These are phyloP conservation scores for Colletes gigas DNA, from an alignment of 1,140 invertebrate genomes.

Conservation along the genomic window DNA sequence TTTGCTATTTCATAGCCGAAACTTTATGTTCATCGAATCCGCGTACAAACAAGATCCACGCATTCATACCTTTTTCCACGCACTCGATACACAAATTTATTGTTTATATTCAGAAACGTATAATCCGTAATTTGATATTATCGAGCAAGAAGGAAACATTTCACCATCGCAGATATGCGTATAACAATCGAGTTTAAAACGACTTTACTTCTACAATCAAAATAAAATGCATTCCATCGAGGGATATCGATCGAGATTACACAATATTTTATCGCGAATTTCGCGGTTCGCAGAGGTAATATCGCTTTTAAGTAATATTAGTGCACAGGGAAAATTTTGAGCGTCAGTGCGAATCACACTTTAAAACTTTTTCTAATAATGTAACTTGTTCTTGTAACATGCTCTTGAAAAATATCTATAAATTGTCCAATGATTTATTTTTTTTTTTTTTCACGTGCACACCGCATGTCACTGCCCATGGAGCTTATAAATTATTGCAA, in stretches of 20 bases:
- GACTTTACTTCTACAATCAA: constrained; percentile 43
- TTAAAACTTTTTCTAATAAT: constrained; percentile 45
- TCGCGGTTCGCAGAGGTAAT: constrained; percentile 49
- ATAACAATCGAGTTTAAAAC: constrained; percentile 59
- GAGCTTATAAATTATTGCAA: constrained; percentile 59
- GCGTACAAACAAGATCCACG: constrained; percentile 30
- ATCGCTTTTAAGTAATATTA: constrained; percentile 57
- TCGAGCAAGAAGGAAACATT: constrained; percentile 65
- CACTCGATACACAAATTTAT: constrained; percentile 43
- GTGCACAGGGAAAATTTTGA: constrained; percentile 59
- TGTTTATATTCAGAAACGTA: constrained; percentile 49
- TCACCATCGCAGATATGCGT: constrained; percentile 61
- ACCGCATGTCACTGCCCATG: constrained; percentile 60
- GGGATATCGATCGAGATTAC: constrained; percentile 37
- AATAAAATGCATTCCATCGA: constrained; percentile 48
- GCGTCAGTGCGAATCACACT: constrained; percentile 54
- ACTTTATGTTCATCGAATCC: constrained; percentile 43
- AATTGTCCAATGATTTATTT: constrained; percentile 54
- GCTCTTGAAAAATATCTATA: constrained; percentile 58
- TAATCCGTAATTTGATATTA: constrained; percentile 55
- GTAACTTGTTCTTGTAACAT: constrained; percentile 49
- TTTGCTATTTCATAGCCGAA: constrained; percentile 68
- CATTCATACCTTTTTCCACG: constrained; percentile 16
- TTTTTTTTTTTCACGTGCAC: constrained; percentile 52
- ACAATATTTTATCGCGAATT: constrained; percentile 18